These are phyloP conservation scores for Enoplolaimus lenunculus DNA, from an alignment of 2,888 invertebrate species.

Conservation along the genomic window DNA sequence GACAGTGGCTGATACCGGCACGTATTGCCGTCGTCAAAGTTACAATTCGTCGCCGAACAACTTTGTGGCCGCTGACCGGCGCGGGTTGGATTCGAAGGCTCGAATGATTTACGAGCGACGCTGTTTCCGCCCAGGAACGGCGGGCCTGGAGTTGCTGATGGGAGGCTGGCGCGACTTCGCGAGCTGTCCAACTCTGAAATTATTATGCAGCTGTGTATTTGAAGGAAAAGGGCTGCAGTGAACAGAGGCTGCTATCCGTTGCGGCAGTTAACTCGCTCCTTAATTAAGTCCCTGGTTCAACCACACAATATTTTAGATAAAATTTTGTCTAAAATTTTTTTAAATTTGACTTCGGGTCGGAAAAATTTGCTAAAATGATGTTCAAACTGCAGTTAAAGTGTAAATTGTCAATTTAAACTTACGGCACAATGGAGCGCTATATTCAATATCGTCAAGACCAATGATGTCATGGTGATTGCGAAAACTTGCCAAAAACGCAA, in stretches of 20 bases:
- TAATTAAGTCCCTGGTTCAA: no score
- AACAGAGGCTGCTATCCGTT: no score
- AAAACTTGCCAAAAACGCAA: constrained; percentile 32
- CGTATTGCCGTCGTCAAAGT: constrained; percentile 6
- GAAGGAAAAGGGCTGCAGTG: no score
- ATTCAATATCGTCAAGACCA: constrained; percentile 33
- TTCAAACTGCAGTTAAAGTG: no score
- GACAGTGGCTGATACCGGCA: constrained; percentile 1
- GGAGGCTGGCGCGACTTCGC: neutral
- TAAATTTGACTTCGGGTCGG: no score
- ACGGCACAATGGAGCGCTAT: constrained; percentile 33
- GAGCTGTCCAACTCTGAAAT: no score
- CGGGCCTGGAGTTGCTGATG: neutral
- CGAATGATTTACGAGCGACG: neutral
- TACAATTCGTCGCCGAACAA: constrained; percentile 15
- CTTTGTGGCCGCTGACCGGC: neutral
- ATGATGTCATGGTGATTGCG: constrained; percentile 31
- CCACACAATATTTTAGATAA: no score
- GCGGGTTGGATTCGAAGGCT: constrained; percentile 5
- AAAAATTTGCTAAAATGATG: no score
- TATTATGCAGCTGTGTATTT: no score
- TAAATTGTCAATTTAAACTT: no score
- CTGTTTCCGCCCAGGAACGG: neutral
- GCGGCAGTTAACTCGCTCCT: no score
- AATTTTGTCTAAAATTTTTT: no score